Evolutionary conservation across 2,797 vertebrate species (phyloP), one percentile per base, ranked within the genome.

Genomic region (Chrosomus eos): DNA sequence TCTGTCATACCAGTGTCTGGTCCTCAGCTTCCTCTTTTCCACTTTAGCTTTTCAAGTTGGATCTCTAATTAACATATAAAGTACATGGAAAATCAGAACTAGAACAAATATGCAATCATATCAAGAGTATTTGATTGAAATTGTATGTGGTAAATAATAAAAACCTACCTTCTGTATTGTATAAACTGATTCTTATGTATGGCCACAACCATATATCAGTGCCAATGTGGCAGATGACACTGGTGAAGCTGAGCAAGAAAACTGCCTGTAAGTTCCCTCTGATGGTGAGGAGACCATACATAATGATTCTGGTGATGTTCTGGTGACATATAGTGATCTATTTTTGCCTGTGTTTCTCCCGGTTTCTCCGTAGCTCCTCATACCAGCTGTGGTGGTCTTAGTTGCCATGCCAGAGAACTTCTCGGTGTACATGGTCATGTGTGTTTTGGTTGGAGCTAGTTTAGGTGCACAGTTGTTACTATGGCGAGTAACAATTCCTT

Each of bases 221-320:
- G 84, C 95, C 94, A 33, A 9, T 94, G 75, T 96, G 94, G 95
- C 95, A 96, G 83, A 85, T 82, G 4, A 90, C 94, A 71, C 91
- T 95, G 81, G 89, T 95, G 81, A 92, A 88, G 85, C 89, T 95
- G 43, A 95, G 95, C 66, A 96, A 96, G 91, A 96, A 93, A 89
- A 73, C 48, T 5, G 91, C 91, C 90, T 4, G 95, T 96, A 86
- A 94, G 94, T 89, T 86, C 1, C 31, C 21, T 21, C 51, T 66
- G 23, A 40, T 18, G 38, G 11, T 40, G 11, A 38, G 4, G 33
- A 76, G n/a, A 36, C 3, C 4, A 16, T 21, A 14, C n/a, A 66
- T n/a, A 64, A 45, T 45, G 38, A 48, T 31, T 45, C n/a, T 62
- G 23, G 36, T 21, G 26, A 48, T 10, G n/a, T 75, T 33, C 7